Evolutionary conservation across 2,113 vertebrate genomes (phyloP), one percentile per base, ranked within the genome.

Genomic region (Abramis brama): DNA sequence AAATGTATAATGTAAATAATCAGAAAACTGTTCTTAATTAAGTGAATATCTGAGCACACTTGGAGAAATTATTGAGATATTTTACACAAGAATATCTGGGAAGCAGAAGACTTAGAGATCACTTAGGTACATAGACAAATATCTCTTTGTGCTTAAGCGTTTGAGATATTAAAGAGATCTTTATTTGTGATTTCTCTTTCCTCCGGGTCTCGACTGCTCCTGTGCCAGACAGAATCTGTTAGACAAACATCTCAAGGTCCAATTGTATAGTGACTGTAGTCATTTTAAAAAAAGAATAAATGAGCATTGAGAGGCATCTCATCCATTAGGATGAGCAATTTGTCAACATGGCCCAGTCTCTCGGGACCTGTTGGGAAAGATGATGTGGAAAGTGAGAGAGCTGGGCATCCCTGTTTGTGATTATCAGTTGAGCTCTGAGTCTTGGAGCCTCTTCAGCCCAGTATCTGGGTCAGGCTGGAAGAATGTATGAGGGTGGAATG

Each of bases 271-370:
- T 57, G 62, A 59, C 86, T 83, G n/a, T 30, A 66, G 79, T 39
- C 19, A 36, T 75, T 75, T 82, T 25, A 82, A 74, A 86, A 86
- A 86, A 74, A 76, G 30, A 86, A 77, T 27, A 68, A 75, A 64
- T 27, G 23, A 82, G 71, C 50, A 19, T 55, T 30, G 73, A 74
- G 43, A 64, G 81, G 47, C 47, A 59, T 66, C 60, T 76, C 59
- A 57, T 64, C 73, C 71, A 83, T 77, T 64, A 83, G 50, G 10
- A 39, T 33, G 39, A 76, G 52, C 71, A 47, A 75, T 85, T 85
- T 66, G 60, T 85, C 80, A 70, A 82, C 80, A 82, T 36, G 47
- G 21, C 30, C 17, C 9, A 36, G 25, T 82, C 80, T 82, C 45
- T 9, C 13, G 27, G 64, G 79, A 50, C 10, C 3, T 23, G 45